Base-by-base conservation (phyloP, 2,888 invertebrate species). In the Conus canariensis region DNA sequence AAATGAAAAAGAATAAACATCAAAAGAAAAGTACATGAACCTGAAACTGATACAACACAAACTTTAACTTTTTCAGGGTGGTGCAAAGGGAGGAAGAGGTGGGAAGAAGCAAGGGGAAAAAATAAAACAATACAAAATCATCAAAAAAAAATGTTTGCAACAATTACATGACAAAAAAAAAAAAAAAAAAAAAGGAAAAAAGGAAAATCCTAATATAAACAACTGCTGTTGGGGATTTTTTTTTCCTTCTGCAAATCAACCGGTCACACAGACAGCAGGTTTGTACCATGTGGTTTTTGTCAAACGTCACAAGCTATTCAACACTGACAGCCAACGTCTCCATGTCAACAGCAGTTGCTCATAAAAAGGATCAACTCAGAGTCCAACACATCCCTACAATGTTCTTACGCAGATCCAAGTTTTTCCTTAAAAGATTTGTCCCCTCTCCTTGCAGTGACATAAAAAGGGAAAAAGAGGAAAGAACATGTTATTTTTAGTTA, bases 351-450 rank as follows among this genome's bases (percentile, higher is more conserved):
- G 82, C 82, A 83, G 82, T 83, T 83, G 82, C 58, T 83, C 19
- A 14, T 74, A n/a, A 10, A 30, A 80, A 58, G 19, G 56, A 58
- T 22, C 82, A 58, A 83, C 56, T 58, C 22, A 58, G 6, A 30
- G 19, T 30, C 10, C 19, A 19, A 83, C 58, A 56, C 9, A 83
- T 58, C 58, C 56, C 82, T 83, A 86, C 6, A 30, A 12, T 9
- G 19, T 67, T 86, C 86, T 86, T 86, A 86, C 86, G 30, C 86
- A 67, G 30, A 8, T 86, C 86, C 86, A 60, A 10, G 85, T 86
- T 86, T 86, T 19, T 60, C 86, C 22, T 85, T 85, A 60, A 85
- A 85, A 7, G 67, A 86, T 67, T 67, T 86, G 67, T 86, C 86
- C 19, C 86, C 86, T 67, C 67, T 86, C 86, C 85, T 86, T n/a